Evolutionary conservation across 2,888 invertebrate genomes (phyloP), one percentile per base, ranked within the genome.

Genomic region (Tillus elongatus): DNA sequence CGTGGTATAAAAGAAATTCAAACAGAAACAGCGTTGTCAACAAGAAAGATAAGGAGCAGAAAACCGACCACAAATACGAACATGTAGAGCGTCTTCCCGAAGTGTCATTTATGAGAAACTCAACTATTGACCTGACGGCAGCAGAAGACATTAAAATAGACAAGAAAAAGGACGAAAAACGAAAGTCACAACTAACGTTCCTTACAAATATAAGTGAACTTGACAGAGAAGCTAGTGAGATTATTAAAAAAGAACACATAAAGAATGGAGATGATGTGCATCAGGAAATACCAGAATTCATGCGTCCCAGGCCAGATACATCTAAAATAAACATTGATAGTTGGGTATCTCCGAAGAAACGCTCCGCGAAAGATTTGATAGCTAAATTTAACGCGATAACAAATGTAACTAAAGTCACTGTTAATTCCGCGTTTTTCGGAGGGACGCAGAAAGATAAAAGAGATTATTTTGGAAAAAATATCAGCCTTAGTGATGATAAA

Each of bases 161-260:
- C 19, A 50, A 48, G 34, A 56, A 54, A 47, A 58, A 62, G 37
- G 61, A 69, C 2, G 69, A 66, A 29, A 75, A 74, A 54, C 62
- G 74, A 36, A 73, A 69, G 64, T 68, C 75, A 1, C 71, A 73
- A 49, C 51, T 82, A 59, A 71, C 73, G 51, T 70, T 76, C 42
- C 63, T 84, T 33, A 79, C 82, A 0, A 85, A 79, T 57, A 84
- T 85, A 47, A 85, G 84, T 54, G 84, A 85, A 59, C 63, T 86
- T 43, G 86, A 87, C 57, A 74, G 79, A 48, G 82, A 87, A 61
- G 85, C 85, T 1, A 74, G 79, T 1, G 80, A 80, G 61, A 82
- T 87, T 46, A 74, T 85, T 30, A 74, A 75, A 57, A 72, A 70
- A 35, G 70, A 71, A 41, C 68, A 70, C 10, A 35, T 46, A 49